A percentile compares a stretch with the other conserved stretches of the same genome.
These are phyloP conservation scores for Ornithoptera alexandrae DNA, from an alignment of 2,888 invertebrate genomes.

Conservation along the genomic window DNA sequence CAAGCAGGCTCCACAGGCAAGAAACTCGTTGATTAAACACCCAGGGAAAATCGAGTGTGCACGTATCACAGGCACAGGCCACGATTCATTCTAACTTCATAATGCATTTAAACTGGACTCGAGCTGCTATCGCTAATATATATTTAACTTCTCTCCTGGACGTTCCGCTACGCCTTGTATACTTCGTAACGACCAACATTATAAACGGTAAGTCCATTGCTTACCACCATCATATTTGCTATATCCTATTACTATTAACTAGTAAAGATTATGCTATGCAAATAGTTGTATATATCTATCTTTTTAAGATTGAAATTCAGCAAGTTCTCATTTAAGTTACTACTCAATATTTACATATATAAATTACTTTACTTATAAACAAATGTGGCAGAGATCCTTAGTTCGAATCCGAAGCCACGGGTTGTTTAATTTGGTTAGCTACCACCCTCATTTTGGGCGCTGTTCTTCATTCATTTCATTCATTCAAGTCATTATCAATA, in stretches of 20 bases:
- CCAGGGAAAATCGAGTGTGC: constrained; percentile 52
- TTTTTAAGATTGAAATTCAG: neutral
- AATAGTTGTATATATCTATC: neutral
- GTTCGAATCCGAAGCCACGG: too few relatives aligned
- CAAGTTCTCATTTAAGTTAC: neutral
- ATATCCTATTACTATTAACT: constrained; percentile 21
- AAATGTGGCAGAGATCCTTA: too few relatives aligned
- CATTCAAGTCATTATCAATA: too few relatives aligned
- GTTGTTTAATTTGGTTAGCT: too few relatives aligned
- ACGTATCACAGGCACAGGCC: constrained; percentile 17
- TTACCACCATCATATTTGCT: constrained; percentile 15
- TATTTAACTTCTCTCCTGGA: constrained; percentile 23
- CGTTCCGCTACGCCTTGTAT: constrained; percentile 11
- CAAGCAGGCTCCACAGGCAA: constrained; percentile 37
- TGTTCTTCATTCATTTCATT: too few relatives aligned
- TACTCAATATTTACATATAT: neutral
- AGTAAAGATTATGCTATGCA: constrained; percentile 3
- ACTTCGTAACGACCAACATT: constrained; percentile 8
- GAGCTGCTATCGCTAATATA: constrained; percentile 21
- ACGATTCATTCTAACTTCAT: constrained; percentile 21
- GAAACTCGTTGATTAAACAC: constrained; percentile 51
- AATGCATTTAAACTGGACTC: constrained; percentile 24
- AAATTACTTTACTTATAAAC: neutral
- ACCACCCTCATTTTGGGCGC: too few relatives aligned
- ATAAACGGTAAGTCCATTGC: constrained; percentile 13